These are phyloP conservation scores for Cariama cristata DNA, from an alignment of 2,113 vertebrate species.

Conservation along the genomic window DNA sequence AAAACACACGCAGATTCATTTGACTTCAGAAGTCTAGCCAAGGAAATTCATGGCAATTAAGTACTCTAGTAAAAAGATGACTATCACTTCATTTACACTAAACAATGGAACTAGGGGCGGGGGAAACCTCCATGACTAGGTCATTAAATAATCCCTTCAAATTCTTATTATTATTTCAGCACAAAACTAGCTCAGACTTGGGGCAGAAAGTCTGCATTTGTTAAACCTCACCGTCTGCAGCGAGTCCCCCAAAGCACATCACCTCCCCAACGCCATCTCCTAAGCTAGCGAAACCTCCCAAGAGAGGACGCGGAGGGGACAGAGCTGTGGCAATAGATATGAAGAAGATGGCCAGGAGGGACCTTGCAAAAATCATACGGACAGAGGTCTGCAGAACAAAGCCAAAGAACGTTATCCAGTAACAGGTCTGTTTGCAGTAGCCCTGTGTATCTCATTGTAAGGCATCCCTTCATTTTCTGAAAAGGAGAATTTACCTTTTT, in stretches of 20 bases:
- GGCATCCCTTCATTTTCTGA: neutral
- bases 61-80: neutral
- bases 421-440: neutral
- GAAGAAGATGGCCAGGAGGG: neutral
- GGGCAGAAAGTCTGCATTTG: neutral
- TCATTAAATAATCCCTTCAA: slow-evolving; percentile 5
- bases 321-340: neutral
- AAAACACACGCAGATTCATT: neutral
- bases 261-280: neutral
- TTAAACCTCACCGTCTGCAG: neutral
- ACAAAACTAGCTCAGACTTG: slow-evolving; percentile 15
- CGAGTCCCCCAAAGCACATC: neutral
- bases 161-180: neutral
- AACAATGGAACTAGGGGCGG: neutral
- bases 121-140: neutral
- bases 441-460: neutral
- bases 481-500: neutral
- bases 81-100: neutral
- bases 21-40: neutral
- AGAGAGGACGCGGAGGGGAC: rapidly evolving
- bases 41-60: slow-evolving; percentile 12
- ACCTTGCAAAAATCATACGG: neutral
- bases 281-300: neutral
- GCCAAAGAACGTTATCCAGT: neutral
- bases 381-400: neutral